Conservation (phyloP, 92 coral and sea anemone genomes). For the Palythoa grandiflora region DNA sequence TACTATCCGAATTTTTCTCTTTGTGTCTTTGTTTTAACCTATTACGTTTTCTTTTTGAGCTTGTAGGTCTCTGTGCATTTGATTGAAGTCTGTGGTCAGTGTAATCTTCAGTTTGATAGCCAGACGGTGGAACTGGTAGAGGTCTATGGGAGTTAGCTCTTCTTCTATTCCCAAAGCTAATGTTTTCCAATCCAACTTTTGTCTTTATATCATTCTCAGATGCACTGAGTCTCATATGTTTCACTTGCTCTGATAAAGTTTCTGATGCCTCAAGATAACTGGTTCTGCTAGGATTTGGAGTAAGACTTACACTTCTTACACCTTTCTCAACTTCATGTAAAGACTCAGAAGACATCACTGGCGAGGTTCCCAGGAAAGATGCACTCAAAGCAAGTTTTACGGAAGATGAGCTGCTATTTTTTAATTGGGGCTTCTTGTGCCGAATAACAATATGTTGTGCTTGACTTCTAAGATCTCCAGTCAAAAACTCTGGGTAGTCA, state of each 20-base stretch:
- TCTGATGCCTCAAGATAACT: conserved; percentile 41
- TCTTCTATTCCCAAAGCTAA: conserved; percentile 8
- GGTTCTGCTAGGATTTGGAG: conserved; percentile 32
- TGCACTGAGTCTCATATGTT: conserved; percentile 61
- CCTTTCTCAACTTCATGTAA: conserved; percentile 1
- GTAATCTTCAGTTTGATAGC: conserved; percentile 13
- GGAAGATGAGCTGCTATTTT: conserved; percentile 40
- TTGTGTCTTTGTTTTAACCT: conserved; percentile 48
- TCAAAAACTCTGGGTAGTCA: conserved; percentile 95
- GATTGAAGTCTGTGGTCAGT: conserved; percentile 30
- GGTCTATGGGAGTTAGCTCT: conserved; percentile 60
- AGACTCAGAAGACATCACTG: conserved; percentile 55
- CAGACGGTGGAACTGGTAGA: conserved; percentile 77
- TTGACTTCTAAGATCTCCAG: conserved; percentile 87
- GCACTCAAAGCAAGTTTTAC: conserved; percentile 65
- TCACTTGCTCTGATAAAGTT: conserved; percentile 44
- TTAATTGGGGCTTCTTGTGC: conserved; percentile 57
- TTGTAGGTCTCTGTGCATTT: neutral
- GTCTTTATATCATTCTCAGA: conserved; percentile 68
- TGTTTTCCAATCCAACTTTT: conserved; percentile 44
- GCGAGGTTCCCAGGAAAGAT: conserved; percentile 72
- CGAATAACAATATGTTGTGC: conserved; percentile 83
- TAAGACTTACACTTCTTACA: neutral
- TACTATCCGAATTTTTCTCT: conserved; percentile 25
- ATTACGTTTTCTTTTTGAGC: conserved; percentile 5